Percentiles rank a stretch among this genome's conserved stretches.
These are phyloP conservation scores for Acholoe squamosa DNA, from an alignment of 2,888 invertebrate genomes.

Conservation along the genomic window DNA sequence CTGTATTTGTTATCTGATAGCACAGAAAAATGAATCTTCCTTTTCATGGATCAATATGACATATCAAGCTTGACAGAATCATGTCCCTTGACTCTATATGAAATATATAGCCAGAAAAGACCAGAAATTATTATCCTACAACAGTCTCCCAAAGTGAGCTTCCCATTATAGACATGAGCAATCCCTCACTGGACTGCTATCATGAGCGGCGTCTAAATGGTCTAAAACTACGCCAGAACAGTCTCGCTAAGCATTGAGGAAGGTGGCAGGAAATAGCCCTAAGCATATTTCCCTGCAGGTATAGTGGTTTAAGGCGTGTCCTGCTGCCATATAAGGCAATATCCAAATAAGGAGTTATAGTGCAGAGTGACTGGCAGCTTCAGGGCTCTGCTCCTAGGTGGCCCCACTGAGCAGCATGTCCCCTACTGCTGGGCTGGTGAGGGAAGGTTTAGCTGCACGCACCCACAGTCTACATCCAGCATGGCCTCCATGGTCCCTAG, in stretches of 20 bases:
- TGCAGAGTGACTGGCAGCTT: not conserved
- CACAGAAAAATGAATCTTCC: too few species aligned
- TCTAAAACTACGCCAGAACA: not conserved
- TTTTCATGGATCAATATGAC: too few species aligned
- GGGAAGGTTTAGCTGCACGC: too few species aligned
- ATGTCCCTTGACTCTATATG: too few species aligned
- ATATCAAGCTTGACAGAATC: too few species aligned
- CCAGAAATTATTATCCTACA: too few species aligned
- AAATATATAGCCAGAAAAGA: too few species aligned
- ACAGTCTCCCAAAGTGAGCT: too few species aligned
- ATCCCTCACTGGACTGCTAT: not conserved
- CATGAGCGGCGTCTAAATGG: not conserved
- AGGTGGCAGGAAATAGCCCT: not conserved
- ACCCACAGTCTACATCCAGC: too few species aligned
- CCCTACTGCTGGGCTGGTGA: too few species aligned
- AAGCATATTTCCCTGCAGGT: slow-evolving; percentile 24
- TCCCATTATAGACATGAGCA: not conserved
- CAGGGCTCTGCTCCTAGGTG: not conserved
- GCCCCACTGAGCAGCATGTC: not conserved
- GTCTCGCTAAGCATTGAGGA: not conserved
- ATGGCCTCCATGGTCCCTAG: too few species aligned
- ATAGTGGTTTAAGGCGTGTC: not conserved
- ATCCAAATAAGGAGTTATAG: not conserved
- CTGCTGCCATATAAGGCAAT: not conserved
- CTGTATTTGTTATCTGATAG: too few species aligned